These are phyloP conservation scores for Oxygymnocypris stewartii DNA, from an alignment of 2,113 vertebrate genomes.

Conservation along the genomic window DNA sequence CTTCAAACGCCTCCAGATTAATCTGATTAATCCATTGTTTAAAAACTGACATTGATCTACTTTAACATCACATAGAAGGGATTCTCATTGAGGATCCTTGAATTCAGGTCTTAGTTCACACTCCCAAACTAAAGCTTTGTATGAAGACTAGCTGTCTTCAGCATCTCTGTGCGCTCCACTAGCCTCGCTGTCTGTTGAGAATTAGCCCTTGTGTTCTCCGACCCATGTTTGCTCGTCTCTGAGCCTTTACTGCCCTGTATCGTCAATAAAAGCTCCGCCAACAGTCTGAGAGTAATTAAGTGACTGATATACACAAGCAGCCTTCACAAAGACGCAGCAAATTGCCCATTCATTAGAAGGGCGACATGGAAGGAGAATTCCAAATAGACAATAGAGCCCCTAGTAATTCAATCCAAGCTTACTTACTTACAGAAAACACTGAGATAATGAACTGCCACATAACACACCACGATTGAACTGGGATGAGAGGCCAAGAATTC, in stretches of 20 bases:
- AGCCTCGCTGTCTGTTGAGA: conserved; percentile 1
- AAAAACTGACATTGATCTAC: not conserved
- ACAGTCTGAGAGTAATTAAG: conserved; percentile 91
- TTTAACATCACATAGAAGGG: not conserved
- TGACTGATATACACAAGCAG: conserved; percentile 90
- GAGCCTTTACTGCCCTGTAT: conserved; percentile 74
- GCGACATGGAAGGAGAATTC: conserved; percentile 88
- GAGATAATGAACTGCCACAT: conserved; percentile 98
- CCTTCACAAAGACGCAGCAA: conserved; percentile 95
- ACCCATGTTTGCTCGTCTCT: conserved; percentile 36
- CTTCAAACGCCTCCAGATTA: not conserved
- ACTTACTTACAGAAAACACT: conserved; percentile 98
- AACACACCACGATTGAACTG: conserved; percentile 76
- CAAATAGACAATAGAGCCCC: conserved; percentile 88
- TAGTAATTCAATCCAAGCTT: conserved; percentile 99
- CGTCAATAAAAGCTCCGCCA: conserved; percentile 84
- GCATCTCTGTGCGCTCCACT: not conserved
- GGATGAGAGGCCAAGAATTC: conserved; percentile 47
- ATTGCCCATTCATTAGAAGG: conserved; percentile 99
- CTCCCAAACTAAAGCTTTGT: not conserved
- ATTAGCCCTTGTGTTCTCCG: conserved; percentile 42
- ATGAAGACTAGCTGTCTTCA: not conserved
- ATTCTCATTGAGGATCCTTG: not conserved
- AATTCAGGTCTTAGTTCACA: not conserved
- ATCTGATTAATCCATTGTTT: not conserved